Evolutionary conservation across 2,888 invertebrate species (phyloP), one percentile per base, ranked within the genome.

Genomic region (Sclerodermus sp.): DNA sequence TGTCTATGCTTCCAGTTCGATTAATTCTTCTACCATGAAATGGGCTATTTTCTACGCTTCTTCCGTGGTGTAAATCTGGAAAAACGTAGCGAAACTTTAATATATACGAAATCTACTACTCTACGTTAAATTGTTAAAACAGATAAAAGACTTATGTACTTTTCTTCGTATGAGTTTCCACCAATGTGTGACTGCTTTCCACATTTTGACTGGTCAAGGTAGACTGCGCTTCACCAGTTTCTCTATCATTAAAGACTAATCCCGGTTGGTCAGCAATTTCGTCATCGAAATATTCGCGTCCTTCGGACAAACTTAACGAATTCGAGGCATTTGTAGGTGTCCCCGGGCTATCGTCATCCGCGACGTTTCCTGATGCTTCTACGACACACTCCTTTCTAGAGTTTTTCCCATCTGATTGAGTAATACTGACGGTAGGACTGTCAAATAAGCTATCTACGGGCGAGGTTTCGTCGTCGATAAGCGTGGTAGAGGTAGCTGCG

Each of bases 251-350:
- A 68, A 91, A 91, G 12, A 90, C 82, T 57, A 94, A 75, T 1
- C 88, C 92, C 10, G 93, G 93, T 71, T 94, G 93, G 79, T 94
- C 93, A 37, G 91, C 91, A 53, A 94, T 93, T 78, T 94, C 93
- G 66, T 94, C 93, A 68, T 94, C 93, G 54, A 93, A 85, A 78
- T 87, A 91, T 74, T 91, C 91, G 57, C 88, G 82, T 14, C 89
- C 89, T 60, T 91, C 91, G 0, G 91, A 90, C n/a, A 91, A 79
- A 0, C 91, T 91, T 1, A 91, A 78, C 0, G 91, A 91, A 49
- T 88, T 88, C 0, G 90, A 90, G 1, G 80, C 81, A 65, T 90
- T 89, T 0, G 91, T 91, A 1, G 91, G 91, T 0, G 90, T 89
- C 1, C 88, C 89, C 0, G 90, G 89, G 1, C 88, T 75, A 18